A percentile compares a stretch with the other conserved stretches of the same genome.
These are phyloP conservation scores for Colistium nudipinnis DNA, from an alignment of 2,113 vertebrate species.

Conservation along the genomic window DNA sequence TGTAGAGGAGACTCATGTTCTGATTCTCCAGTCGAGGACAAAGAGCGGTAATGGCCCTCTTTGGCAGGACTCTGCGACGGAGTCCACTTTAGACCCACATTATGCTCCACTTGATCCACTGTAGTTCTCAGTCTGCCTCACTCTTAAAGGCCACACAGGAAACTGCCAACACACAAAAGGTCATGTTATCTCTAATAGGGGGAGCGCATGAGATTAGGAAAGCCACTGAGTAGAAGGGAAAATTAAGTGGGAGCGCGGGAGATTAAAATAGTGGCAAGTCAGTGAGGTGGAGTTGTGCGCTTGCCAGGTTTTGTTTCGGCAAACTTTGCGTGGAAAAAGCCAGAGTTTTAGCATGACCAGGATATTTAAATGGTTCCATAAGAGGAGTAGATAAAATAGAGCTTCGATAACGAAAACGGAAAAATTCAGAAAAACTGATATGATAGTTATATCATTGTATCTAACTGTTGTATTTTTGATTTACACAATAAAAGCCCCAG, in stretches of 20 bases:
- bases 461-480: too few relatives aligned
- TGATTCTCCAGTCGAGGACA: conserved; percentile 72
- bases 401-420: neutral
- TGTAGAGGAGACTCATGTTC: conserved; percentile 76
- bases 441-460: too few relatives aligned
- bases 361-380: neutral
- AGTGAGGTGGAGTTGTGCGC: conserved; percentile 10
- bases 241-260: conserved; percentile 30
- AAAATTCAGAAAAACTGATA: neutral
- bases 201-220: conserved; percentile 67
- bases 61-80: conserved; percentile 39
- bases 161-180: conserved; percentile 80
- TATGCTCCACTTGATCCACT: conserved; percentile 67
- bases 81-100: conserved; percentile 65
- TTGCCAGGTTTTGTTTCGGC: neutral
- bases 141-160: conserved; percentile 74
- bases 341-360: neutral
- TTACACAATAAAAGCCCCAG: too few relatives aligned
- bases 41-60: conserved; percentile 58
- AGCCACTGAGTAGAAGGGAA: conserved; percentile 40
- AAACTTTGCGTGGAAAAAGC: conserved; percentile 17
- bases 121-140: conserved; percentile 64
- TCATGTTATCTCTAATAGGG: conserved; percentile 74
- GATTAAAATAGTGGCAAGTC: conserved; percentile 39
- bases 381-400: neutral